Base-by-base conservation (phyloP, 2,797 vertebrate species). In the Pangasius krempfi region DNA sequence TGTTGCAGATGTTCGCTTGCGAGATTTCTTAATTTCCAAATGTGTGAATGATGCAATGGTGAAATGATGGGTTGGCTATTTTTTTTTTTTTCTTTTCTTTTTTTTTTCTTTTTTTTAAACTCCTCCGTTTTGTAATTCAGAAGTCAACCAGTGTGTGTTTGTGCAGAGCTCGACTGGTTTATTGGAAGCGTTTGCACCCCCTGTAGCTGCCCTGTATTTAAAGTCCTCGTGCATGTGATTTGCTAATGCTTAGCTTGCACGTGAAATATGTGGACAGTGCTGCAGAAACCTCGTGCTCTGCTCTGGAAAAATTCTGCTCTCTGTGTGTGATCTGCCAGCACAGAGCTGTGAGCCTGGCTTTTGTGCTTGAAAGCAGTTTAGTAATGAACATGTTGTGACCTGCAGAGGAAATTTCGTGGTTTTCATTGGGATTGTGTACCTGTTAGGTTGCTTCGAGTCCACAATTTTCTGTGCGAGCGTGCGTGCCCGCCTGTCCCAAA, bases 301-400 rank as follows among this genome's bases (percentile, higher is more conserved):
- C 79, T 58, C 79, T 58, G 75, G 73, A 52, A 76, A n/a, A 78
- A n/a, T 14, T 30, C 14, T 0, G 5, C 9, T 18, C 5, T n/a
- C 27, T 78, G 47, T 18, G 16, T 80, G 30, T 25, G 30, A 5
- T 80, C 58, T 37, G 37, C 54, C 30, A 58, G 78, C 25, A 37
- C 54, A 6, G 79, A 25, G 54, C 80, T n/a, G 13, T 1, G 25
- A 44, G 25, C 8, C 37, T 47, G 78, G 14, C 52, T 33, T 20
- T 54, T 56, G 54, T 14, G 9, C 16, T 27, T 50, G 73, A 76
- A 50, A 37, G 54, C 54, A 22, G 40, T 50, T 66, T 66, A 50
- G 40, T 83, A 47, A 64, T 50, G 58, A 64, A 16, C 60, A 27
- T 47, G 60, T 50, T 66, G 60, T 83, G 60, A 83, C 81, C n/a